Base-by-base conservation (phyloP, 2,888 invertebrate genomes). In the Hirudinaria manillensis region DNA sequence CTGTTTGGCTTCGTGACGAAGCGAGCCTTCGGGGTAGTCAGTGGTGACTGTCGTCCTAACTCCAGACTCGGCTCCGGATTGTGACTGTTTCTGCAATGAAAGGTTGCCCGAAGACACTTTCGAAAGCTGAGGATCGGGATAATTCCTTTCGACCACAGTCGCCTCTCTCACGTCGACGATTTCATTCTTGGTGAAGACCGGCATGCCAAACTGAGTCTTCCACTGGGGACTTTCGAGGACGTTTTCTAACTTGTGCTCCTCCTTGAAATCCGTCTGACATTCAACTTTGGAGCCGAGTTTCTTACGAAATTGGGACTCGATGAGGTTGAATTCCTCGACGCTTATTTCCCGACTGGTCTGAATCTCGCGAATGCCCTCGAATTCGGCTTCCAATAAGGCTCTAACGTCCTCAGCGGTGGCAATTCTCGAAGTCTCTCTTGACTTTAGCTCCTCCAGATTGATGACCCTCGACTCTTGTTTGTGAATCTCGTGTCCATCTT, bases 1-100 rank as follows among this genome's bases (percentile, higher is more conserved):
- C n/a, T 73, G 76, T 76, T 73, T 76, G 29, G 38, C 32, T 38
- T 76, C 76, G 61, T 76, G 76, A 38, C 76, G 51, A 29, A 71
- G 65, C n/a, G 75, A 72, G 0, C 55, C 32, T 34, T 75, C 36
- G 36, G 70, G 75, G 24, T 71, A 53, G 32, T 72, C 75, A 7
- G 29, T 56, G 19, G 36, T 72, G 1, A 68, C 61, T 21, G 56
- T 53, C 13, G n/a, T 51, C 51, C 70, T 55, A 3, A 16, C 51
- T 53, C 53, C 55, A 24, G 70, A 32, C 24, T 29, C n/a, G 34
- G 38, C 32, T 7, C 34, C 34, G 29, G 34, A 4, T 21, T 72
- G 45, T 16, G 27, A 21, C 7, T 36, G 19, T 16, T 21, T 56
- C 51, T 56, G 38, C 53, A 27, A 27, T 29, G 45, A 68, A 1